Evolutionary conservation across 2,113 vertebrate species (phyloP).

Genomic region (Anthoscopus minutus): DNA sequence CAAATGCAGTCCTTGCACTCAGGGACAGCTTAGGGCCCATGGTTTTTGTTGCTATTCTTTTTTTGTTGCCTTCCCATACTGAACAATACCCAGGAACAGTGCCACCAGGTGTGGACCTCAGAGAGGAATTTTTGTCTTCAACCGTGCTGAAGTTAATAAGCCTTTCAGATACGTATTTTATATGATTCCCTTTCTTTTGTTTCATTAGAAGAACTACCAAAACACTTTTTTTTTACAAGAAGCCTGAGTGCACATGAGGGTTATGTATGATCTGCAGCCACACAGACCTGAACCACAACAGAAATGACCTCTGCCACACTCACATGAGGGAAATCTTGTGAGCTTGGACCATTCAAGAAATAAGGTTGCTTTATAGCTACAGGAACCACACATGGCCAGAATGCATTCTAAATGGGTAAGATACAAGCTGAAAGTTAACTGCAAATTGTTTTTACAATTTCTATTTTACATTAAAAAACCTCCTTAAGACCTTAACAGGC

Average conservation of each 20-base stretch:
- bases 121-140: background rate
- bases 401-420: background rate
- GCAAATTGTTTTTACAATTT: background rate
- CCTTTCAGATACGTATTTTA: background rate
- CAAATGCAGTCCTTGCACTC: background rate
- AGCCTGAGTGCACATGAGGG: rapidly evolving
- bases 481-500: background rate
- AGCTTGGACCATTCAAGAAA: background rate
- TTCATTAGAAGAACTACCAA: background rate
- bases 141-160: background rate
- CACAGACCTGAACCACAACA: background rate
- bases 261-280: background rate
- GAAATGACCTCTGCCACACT: background rate
- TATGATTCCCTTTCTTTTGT: background rate
- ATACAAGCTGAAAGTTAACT: background rate
- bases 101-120: background rate
- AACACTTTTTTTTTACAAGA: background rate
- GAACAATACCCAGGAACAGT: background rate
- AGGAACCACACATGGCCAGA: background rate
- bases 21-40: background rate
- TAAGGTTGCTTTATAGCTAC: background rate
- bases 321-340: background rate
- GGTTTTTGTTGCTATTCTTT: background rate
- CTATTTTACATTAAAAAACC: background rate
- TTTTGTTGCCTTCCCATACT: background rate